Evolutionary conservation across 2,113 vertebrate species (phyloP).

Genomic region (Odontesthes bonariensis): DNA sequence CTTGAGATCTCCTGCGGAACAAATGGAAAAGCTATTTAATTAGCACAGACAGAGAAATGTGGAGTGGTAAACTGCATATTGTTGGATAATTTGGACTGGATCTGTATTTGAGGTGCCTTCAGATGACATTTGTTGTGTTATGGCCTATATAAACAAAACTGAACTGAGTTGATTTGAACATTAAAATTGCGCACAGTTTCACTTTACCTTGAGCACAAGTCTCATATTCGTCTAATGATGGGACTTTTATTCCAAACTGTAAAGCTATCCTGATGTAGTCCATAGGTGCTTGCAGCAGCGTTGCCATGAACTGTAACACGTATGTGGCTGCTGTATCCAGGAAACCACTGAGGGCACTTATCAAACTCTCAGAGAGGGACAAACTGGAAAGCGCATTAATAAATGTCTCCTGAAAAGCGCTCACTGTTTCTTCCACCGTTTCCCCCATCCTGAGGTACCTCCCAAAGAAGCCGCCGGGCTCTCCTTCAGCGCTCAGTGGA

Average conservation of each 20-base stretch:
- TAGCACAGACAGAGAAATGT: not conserved
- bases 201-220: slow-evolving; percentile 80
- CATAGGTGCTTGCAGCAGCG: slow-evolving; percentile 64
- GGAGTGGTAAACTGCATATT: not conserved
- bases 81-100: too few relatives aligned
- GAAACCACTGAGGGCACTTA: slow-evolving; percentile 45
- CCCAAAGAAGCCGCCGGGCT: slow-evolving; percentile 30
- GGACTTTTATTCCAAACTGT: slow-evolving; percentile 76
- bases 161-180: too few relatives aligned
- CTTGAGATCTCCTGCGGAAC: slow-evolving; percentile 83
- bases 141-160: too few relatives aligned
- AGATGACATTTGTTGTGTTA: too few relatives aligned
- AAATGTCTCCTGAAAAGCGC: slow-evolving; percentile 60
- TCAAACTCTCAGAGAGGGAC: slow-evolving; percentile 58
- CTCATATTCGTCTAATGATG: slow-evolving; percentile 65
- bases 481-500: not conserved
- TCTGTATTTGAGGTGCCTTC: too few relatives aligned
- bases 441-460: slow-evolving; percentile 47
- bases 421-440: not conserved
- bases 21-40: slow-evolving; percentile 7
- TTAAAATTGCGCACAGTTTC: too few relatives aligned
- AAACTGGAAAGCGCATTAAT: slow-evolving; percentile 58
- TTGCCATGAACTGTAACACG: slow-evolving; percentile 45
- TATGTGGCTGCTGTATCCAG: slow-evolving; percentile 65
- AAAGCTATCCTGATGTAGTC: slow-evolving; percentile 76